Evolutionary conservation across 2,888 invertebrate species (phyloP).

Genomic region (Lampropteryx suffumata): DNA sequence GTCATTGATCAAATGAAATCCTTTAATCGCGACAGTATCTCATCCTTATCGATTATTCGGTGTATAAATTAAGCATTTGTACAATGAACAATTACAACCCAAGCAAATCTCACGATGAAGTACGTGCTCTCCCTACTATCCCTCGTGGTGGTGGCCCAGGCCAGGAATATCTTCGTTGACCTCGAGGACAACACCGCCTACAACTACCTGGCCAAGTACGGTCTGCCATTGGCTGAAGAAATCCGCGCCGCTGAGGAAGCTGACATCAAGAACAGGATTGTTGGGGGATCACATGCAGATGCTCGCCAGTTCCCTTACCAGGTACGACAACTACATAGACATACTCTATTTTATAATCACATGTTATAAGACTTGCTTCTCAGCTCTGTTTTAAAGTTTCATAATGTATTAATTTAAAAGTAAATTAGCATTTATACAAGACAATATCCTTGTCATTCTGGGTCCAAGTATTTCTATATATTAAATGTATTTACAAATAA

Average conservation of each 20-base stretch:
- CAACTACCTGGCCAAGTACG: constrained; percentile 43
- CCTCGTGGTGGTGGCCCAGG: constrained; percentile 32
- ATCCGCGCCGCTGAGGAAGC: constrained; percentile 41
- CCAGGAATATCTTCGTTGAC: constrained; percentile 15
- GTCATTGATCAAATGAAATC: not conserved
- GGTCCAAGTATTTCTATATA: no score
- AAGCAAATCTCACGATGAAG: constrained; percentile 21
- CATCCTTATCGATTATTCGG: not conserved
- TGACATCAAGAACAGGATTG: constrained; percentile 36
- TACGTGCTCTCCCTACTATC: constrained; percentile 21
- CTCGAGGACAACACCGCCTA: constrained; percentile 34
- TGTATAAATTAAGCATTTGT: not conserved
- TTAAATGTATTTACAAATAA: no score
- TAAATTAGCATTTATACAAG: no score
- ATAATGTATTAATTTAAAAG: no score
- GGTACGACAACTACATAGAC: no score
- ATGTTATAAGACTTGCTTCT: no score
- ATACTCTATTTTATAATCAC: no score
- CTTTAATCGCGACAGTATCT: not conserved
- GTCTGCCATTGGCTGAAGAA: constrained; percentile 43
- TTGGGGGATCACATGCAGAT: constrained; percentile 41
- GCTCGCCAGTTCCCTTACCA: constrained; percentile 43
- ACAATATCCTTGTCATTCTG: no score
- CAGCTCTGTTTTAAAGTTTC: no score
- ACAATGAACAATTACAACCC: no score